These are phyloP conservation scores for Drosophila ambigua DNA, from an alignment of 1,140 invertebrate species.

Conservation along the genomic window DNA sequence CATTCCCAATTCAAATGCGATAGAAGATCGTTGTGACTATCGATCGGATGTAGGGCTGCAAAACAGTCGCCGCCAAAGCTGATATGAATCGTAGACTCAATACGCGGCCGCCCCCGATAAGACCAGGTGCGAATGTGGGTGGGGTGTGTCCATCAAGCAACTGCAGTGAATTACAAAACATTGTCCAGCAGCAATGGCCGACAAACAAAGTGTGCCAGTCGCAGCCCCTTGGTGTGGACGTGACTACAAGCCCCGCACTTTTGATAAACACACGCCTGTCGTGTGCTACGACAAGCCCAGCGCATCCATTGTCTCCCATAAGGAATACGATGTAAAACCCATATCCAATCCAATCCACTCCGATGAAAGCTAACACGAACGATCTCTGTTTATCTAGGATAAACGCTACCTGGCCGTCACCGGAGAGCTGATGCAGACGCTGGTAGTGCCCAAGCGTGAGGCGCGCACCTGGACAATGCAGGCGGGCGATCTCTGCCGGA, in stretches of 20 bases:
- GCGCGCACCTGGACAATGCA: conserved; percentile 83
- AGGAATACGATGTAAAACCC: conserved; percentile 72
- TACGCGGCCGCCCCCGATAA: neutral
- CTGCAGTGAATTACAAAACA: neutral
- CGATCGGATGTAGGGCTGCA: neutral
- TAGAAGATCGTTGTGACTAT: conserved; percentile 13
- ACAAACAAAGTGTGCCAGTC: conserved; percentile 4
- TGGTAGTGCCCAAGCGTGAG: conserved; percentile 83
- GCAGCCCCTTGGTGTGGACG: conserved; percentile 64
- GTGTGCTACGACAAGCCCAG: conserved; percentile 83
- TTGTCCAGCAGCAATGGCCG: conserved; percentile 22
- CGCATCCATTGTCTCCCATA: conserved; percentile 68
- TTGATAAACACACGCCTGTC: conserved; percentile 61
- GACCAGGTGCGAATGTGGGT: neutral
- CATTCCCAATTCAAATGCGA: conserved; percentile 9
- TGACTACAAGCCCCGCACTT: conserved; percentile 59
- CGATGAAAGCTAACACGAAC: neutral
- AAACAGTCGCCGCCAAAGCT: neutral
- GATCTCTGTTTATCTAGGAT: conserved; percentile 33
- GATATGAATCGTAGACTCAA: too few relatives aligned
- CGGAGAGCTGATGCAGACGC: conserved; percentile 64
- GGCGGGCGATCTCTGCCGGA: conserved; percentile 81
- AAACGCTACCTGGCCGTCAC: conserved; percentile 69
- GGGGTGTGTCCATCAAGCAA: neutral
- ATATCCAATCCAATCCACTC: neutral